phyloP scores from a whole-genome alignment of 2,797 vertebrate species.

The Peromyscus eremicus region DNA sequence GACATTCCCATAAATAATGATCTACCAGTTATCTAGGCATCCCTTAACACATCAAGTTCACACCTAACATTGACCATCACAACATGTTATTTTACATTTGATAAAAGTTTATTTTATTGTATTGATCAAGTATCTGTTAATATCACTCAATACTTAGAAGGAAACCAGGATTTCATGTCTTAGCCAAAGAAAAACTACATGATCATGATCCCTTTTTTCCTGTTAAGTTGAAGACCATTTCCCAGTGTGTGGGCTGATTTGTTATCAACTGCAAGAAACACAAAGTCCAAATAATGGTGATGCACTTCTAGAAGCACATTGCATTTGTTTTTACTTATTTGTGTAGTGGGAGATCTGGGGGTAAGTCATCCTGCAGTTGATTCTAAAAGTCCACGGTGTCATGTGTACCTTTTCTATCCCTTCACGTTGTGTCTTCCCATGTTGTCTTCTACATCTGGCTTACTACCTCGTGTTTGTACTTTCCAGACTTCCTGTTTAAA shows the following conservation, averaged over 20 bases:
- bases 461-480: neutral
- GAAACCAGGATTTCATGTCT: conserved; percentile 10
- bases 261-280: neutral
- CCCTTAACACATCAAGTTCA: neutral
- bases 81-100: neutral
- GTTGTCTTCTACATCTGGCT: conserved; percentile 40
- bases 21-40: neutral
- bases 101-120: neutral
- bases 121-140: neutral
- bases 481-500: conserved; percentile 18
- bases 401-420: neutral
- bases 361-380: neutral
- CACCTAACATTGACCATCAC: neutral
- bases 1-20: neutral
- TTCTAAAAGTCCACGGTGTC: neutral
- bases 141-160: conserved; percentile 1
- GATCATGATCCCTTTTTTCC: neutral
- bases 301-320: neutral
- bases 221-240: neutral
- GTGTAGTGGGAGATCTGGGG: neutral
- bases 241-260: neutral
- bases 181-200: neutral
- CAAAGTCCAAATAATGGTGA: conserved; percentile 1
- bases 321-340: neutral
- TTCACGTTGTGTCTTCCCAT: neutral